phyloP scores from a whole-genome alignment of 1,140 invertebrate species.

The Drosophila parvula region DNA sequence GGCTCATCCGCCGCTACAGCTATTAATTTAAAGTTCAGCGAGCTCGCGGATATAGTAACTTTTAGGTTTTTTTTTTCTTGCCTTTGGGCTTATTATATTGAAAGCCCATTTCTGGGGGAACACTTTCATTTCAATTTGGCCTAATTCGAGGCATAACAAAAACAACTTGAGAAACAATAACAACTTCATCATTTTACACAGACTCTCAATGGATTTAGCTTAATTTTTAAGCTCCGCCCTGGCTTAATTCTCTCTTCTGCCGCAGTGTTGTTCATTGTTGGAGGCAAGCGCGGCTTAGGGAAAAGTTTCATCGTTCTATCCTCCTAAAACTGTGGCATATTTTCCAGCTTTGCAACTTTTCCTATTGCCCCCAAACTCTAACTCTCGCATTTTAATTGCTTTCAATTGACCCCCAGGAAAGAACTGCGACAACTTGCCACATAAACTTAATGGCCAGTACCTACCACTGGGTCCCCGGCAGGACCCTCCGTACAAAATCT shows the following conservation, averaged over 20 bases:
- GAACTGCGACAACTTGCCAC: conserved; percentile 55
- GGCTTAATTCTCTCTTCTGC: conserved; percentile 10
- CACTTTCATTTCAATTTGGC: conserved; percentile 5
- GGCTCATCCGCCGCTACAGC: neutral
- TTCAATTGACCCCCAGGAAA: conserved; percentile 70
- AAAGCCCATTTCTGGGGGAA: conserved; percentile 43
- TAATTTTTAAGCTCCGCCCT: conserved; percentile 11
- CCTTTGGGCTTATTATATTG: conserved; percentile 5
- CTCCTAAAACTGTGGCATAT: conserved; percentile 30
- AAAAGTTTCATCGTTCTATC: neutral
- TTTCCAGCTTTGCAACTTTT: conserved; percentile 41
- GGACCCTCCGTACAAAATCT: conserved; percentile 1
- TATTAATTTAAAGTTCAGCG: conserved; percentile 33
- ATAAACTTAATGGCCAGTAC: conserved; percentile 56
- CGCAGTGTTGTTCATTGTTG: conserved; percentile 2
- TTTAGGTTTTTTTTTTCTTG: conserved; percentile 35
- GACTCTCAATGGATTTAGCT: neutral
- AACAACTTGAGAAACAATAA: conserved; percentile 14
- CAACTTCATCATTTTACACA: conserved; percentile 8
- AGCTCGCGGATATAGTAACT: conserved; percentile 1
- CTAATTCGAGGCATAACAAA: conserved; percentile 1
- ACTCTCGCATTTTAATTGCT: conserved; percentile 63
- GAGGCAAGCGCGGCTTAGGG: neutral
- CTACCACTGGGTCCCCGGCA: neutral
- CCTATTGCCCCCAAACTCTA: conserved; percentile 26